Evolutionary conservation across 2,888 invertebrate genomes (phyloP).

Genomic region (Julus scanicus): DNA sequence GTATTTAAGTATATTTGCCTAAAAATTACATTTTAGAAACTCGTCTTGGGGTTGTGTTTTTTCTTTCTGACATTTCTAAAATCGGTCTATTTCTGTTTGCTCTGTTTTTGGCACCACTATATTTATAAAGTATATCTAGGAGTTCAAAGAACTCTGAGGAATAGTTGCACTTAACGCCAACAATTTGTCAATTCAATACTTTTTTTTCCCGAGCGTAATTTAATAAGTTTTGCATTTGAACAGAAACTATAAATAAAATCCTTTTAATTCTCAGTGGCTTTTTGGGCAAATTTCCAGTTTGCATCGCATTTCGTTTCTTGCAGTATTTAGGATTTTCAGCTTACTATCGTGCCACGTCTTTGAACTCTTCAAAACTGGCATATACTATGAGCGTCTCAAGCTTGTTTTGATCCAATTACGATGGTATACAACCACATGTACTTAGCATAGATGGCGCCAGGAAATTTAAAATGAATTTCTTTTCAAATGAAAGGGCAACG

Average conservation of each 20-base stretch:
- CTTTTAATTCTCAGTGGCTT: slow-evolving; percentile 16
- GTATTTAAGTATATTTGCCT: too few relatives aligned
- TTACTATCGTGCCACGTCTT: neutral
- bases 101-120: neutral
- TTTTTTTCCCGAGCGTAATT: neutral
- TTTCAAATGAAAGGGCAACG: neutral
- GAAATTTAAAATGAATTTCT: neutral
- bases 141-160: neutral
- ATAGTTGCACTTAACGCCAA: slow-evolving; percentile 18
- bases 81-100: neutral
- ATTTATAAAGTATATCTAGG: neutral
- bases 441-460: neutral
- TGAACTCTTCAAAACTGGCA: slow-evolving; percentile 15
- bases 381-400: neutral
- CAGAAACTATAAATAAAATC: slow-evolving; percentile 32
- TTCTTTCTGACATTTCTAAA: slow-evolving; percentile 1
- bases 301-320: neutral
- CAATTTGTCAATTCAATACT: neutral
- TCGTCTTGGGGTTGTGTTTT: neutral
- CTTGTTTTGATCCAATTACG: neutral
- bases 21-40: neutral
- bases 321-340: neutral
- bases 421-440: neutral
- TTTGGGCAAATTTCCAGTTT: slow-evolving; percentile 7
- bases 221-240: slow-evolving; percentile 10